Base-by-base conservation (phyloP, 2,888 invertebrate genomes). In the Lacanobia oleracea region DNA sequence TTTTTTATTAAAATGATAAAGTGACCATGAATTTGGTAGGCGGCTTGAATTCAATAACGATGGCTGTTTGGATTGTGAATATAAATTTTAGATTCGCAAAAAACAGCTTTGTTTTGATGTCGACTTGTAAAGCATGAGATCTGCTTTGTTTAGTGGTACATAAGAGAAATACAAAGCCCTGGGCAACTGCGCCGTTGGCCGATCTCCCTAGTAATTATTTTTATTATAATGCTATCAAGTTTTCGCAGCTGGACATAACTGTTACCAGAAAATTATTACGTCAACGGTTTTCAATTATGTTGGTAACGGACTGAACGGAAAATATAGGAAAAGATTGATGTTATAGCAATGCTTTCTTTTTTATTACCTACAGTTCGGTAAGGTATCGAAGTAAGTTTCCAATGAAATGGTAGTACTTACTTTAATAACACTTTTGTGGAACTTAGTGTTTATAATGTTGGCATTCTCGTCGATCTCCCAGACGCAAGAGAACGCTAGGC, bases 401-500 rank as follows among this genome's bases (percentile, higher is more conserved):
- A 59, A 40, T 59, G 0, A 53, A 53, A 50, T 27, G 1, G 4
- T 1, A 45, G 4, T 33, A 77, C 83, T 85, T 81, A 96, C 96
- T 88, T 95, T 97, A 79, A 99, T 99, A 56, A 99, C 97, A 86
- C 99, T 99, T 93, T 99, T 99, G 89, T 98, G 98, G 91, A 98
- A 99, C 83, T 97, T 97, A 0, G 98, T 98, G 9, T 96, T 96
- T 1, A 99, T 88, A 67, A 99, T 97, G 85, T 98, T 98, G 0
- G 99, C 98, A 59, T 98, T 96, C 12, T 97, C 96, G 76, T 98
- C 98, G 90, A 99, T 96, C 93, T 98, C 98, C 99, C 99, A 99
- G 62, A 99, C 96, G 79, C 98, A 99, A 0, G 99, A 99, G 91
- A 99, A 99, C 0, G 99, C 99, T 89, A 99, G 97, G 77, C 99